Evolutionary conservation across 2,797 vertebrate species (phyloP), one percentile per base, ranked within the genome.

Genomic region (Notamacropus eugenii): DNA sequence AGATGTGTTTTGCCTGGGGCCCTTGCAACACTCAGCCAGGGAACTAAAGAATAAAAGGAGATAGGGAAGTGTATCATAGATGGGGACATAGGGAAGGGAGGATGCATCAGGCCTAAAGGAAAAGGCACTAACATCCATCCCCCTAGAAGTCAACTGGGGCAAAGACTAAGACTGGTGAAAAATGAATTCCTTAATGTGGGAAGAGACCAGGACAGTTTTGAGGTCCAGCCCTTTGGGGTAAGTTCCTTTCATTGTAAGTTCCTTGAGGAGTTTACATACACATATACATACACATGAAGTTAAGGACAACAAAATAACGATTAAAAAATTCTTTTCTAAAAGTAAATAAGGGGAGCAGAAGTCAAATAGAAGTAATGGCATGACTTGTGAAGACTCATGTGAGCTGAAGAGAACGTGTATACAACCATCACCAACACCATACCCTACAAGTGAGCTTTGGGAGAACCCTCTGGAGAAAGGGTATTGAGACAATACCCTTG

Each of bases 1-100:
- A 82, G 3, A 82, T 82, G n/a, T 82, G 6, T 16, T 82, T 82
- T 82, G 59, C 59, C 59, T 34, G 31, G 27, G 59, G 13, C 13
- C 52, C 52, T 52, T 52, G 19, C 19, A 82, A 2, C n/a, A 46
- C n/a, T 82, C 19, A 34, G 12, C 31, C 59, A 46, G 19, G n/a
- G 40, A 74, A 82, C 2, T 82, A 82, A 82, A 82, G 16, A 46
- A 46, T 22, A 82, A 82, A 82, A 74, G 34, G n/a, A 40, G 27
- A 74, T 74, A 8, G 40, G 62, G 67, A 19, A 24, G 19, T 40
- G 22, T 82, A 46, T 31, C n/a, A 82, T 24, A 9, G 19, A 46
- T 5, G 16, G 16, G 16, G 6, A 3, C 0, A 6, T 14, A 24
- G 19, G 6, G 16, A 24, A 3, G 19, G 19, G 3, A 62, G 0